phyloP scores from a whole-genome alignment of 2,888 invertebrate species.

The Standfussiana lucernea region DNA sequence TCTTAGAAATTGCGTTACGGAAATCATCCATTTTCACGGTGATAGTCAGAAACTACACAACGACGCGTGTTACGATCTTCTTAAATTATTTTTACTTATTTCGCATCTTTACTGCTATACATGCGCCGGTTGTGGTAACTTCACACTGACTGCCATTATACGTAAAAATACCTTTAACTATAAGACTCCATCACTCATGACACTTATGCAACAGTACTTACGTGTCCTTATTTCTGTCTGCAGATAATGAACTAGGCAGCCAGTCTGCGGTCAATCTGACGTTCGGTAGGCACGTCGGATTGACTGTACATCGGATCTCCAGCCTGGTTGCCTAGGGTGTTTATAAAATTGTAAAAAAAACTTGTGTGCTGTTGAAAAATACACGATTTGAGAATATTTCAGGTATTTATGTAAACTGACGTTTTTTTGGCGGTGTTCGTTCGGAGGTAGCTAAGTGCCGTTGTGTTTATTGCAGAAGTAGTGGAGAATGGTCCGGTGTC shows the following conservation, averaged over 20 bases:
- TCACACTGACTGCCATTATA: background rate
- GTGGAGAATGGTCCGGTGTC: constrained; percentile 90
- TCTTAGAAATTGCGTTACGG: background rate
- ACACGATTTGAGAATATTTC: constrained; percentile 50
- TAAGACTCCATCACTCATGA: constrained; percentile 1
- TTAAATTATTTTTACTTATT: background rate
- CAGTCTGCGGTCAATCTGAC: constrained; percentile 55
- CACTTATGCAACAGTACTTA: constrained; percentile 34
- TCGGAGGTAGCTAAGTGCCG: constrained; percentile 6
- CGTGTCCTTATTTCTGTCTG: constrained; percentile 56
- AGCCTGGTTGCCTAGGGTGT: constrained; percentile 57
- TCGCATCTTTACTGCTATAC: background rate
- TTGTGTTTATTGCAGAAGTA: constrained; percentile 83
- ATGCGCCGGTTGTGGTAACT: constrained; percentile 8
- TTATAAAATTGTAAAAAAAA: constrained; percentile 46
- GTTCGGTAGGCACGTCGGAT: constrained; percentile 52
- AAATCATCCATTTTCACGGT: background rate
- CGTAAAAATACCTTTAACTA: background rate
- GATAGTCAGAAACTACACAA: background rate
- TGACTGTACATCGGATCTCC: constrained; percentile 47
- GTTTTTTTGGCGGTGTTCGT: constrained; percentile 27
- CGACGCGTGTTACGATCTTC: background rate
- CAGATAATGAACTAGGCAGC: constrained; percentile 59
- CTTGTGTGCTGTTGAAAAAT: constrained; percentile 48
- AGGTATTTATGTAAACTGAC: constrained; percentile 54